Percentiles rank a stretch among this genome's conserved stretches.
These are phyloP conservation scores for Romanogobio albipinnatus DNA, from an alignment of 2,113 vertebrate species.

Conservation along the genomic window DNA sequence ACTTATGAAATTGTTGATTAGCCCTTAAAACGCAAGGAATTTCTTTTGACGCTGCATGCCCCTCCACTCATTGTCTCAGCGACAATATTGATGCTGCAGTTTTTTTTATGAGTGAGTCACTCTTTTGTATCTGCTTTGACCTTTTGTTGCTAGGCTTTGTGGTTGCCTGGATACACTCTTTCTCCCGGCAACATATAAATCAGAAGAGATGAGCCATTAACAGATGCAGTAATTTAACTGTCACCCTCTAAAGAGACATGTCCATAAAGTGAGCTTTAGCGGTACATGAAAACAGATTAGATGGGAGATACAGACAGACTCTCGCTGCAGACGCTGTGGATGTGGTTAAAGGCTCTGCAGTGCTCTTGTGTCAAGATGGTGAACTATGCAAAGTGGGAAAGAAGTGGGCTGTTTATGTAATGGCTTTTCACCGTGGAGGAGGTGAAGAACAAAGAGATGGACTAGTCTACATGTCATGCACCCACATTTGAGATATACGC, in stretches of 20 bases:
- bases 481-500: neutral
- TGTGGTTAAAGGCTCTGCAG: conserved; percentile 21
- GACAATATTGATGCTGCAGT: conserved; percentile 51
- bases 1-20: neutral
- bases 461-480: conserved; percentile 5
- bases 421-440: conserved; percentile 25
- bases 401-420: conserved; percentile 38
- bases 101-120: conserved; percentile 56
- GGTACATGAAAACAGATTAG: conserved; percentile 27
- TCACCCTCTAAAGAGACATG: conserved; percentile 27
- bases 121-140: conserved; percentile 57
- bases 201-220: conserved; percentile 58
- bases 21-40: neutral
- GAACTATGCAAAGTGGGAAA: conserved; percentile 43
- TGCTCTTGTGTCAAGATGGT: conserved; percentile 33
- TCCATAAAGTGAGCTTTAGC: conserved; percentile 28
- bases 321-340: neutral
- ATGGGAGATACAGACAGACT: conserved; percentile 12
- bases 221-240: conserved; percentile 49
- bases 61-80: conserved; percentile 27
- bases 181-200: conserved; percentile 50
- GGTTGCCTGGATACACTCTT: conserved; percentile 62
- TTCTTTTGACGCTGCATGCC: neutral
- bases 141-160: conserved; percentile 61
- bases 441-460: conserved; percentile 29